These are phyloP conservation scores for Trissolcus basalis DNA, from an alignment of 1,140 invertebrate species.

Conservation along the genomic window DNA sequence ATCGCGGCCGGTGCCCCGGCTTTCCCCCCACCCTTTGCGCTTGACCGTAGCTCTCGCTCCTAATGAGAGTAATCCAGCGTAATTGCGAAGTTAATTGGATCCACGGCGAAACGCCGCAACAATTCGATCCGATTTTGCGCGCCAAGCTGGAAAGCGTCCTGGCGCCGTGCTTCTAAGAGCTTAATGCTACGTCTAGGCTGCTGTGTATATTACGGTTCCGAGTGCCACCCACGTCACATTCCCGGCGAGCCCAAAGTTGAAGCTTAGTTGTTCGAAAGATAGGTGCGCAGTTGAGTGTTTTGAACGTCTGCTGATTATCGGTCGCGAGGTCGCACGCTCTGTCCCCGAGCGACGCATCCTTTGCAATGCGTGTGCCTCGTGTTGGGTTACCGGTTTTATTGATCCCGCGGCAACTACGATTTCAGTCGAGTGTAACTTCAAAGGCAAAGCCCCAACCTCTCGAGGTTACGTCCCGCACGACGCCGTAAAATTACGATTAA, in stretches of 20 bases:
- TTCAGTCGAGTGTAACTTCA: constrained; percentile 33
- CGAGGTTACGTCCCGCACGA: constrained; percentile 6
- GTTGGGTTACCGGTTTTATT: constrained; percentile 50
- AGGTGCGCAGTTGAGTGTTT: no score
- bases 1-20: constrained; percentile 10
- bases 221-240: constrained; percentile 64
- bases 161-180: no score
- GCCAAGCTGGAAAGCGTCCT: constrained; percentile 8
- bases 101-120: constrained; percentile 43
- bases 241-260: background rate
- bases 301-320: no score
- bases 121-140: constrained; percentile 55
- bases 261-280: no score
- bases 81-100: constrained; percentile 65
- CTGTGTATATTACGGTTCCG: no score
- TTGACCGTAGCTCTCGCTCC: constrained; percentile 38
- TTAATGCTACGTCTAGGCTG: no score
- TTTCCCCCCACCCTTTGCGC: constrained; percentile 7
- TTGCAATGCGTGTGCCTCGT: constrained; percentile 35
- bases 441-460: constrained; percentile 17
- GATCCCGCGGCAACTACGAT: constrained; percentile 46
- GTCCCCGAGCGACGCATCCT: background rate
- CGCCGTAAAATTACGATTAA: constrained; percentile 41
- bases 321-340: no score
- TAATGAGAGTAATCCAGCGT: constrained; percentile 62